A percentile compares a stretch with the other conserved stretches of the same genome.
phyloP scores from a whole-genome alignment of 2,797 vertebrate species.

The Sebastes kiyomatsui region DNA sequence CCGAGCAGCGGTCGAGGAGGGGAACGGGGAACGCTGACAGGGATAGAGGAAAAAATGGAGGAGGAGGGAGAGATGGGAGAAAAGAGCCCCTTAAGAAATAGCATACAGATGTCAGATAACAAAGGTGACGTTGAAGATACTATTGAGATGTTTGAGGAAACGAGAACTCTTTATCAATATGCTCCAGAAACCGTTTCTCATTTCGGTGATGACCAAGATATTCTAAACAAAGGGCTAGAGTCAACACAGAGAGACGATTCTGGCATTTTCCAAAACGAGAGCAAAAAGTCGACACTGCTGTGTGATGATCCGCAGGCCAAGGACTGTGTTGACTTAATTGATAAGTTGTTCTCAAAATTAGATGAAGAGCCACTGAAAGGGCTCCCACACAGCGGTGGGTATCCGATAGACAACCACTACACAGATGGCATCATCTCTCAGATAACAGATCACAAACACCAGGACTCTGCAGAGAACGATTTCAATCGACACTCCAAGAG shows the following conservation, averaged over 20 bases:
- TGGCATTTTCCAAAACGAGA: slow-evolving; percentile 66
- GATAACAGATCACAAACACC: slow-evolving; percentile 65
- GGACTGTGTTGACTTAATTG: slow-evolving; percentile 75
- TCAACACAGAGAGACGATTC: slow-evolving; percentile 68
- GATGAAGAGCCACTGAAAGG: slow-evolving; percentile 76
- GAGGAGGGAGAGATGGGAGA: slow-evolving; percentile 74
- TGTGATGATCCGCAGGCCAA: slow-evolving; percentile 60
- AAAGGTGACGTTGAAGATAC: slow-evolving; percentile 34
- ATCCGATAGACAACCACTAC: slow-evolving; percentile 61
- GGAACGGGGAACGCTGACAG: slow-evolving; percentile 79
- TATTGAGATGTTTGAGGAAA: slow-evolving; percentile 37
- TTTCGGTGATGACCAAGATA: slow-evolving; percentile 40
- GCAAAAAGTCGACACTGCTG: slow-evolving; percentile 42
- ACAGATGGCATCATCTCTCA: slow-evolving; percentile 69
- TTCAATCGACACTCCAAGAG: slow-evolving; percentile 58
- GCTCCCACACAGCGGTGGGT: slow-evolving; percentile 53
- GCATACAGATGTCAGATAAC: slow-evolving; percentile 17
- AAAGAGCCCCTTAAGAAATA: slow-evolving; percentile 62
- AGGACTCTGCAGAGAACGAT: slow-evolving; percentile 57
- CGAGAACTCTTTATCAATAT: slow-evolving; percentile 23
- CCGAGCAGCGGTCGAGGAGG: slow-evolving; percentile 72
- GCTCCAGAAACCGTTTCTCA: slow-evolving; percentile 46
- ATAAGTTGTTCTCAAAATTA: slow-evolving; percentile 77
- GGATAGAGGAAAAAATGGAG: slow-evolving; percentile 85
- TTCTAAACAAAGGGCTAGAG: slow-evolving; percentile 52